These are phyloP conservation scores for Thymallus thymallus DNA, from an alignment of 2,113 vertebrate genomes.

Conservation along the genomic window DNA sequence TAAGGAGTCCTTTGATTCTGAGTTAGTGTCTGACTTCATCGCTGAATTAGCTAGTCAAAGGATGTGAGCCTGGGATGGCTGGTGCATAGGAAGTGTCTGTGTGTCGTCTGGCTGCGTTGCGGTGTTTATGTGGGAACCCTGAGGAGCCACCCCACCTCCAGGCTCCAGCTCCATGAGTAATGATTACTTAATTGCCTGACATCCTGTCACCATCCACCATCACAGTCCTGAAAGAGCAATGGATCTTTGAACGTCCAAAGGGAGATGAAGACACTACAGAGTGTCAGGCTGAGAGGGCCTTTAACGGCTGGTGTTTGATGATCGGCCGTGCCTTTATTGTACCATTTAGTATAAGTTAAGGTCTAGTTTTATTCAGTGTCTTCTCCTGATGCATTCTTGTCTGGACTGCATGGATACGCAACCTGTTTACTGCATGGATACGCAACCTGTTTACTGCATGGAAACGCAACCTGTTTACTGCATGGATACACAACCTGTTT, in stretches of 20 bases:
- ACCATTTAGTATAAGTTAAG: constrained; percentile 56
- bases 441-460: no score
- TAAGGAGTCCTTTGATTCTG: constrained; percentile 64
- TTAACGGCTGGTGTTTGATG: constrained; percentile 43
- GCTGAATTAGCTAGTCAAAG: constrained; percentile 39
- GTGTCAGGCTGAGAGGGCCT: constrained; percentile 51
- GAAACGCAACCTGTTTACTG: no score
- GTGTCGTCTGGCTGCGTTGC: constrained; percentile 43
- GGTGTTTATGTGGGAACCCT: constrained; percentile 40
- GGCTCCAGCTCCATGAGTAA: constrained; percentile 65
- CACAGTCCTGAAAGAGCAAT: constrained; percentile 58
- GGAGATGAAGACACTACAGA: constrained; percentile 61
- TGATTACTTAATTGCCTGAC: constrained; percentile 74
- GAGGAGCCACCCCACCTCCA: constrained; percentile 60
- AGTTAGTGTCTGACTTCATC: constrained; percentile 48
- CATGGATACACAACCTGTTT: no score
- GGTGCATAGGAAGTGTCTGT: constrained; percentile 22
- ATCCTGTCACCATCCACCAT: constrained; percentile 67
- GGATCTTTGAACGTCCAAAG: constrained; percentile 67
- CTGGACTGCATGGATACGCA: constrained; percentile 43
- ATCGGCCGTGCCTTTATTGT: constrained; percentile 61
- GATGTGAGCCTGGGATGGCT: constrained; percentile 33
- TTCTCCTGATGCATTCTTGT: no score
- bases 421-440: no score
- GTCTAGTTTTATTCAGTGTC: constrained; percentile 39